phyloP scores from a whole-genome alignment of 2,888 invertebrate genomes.

The Deilephila elpenor region DNA sequence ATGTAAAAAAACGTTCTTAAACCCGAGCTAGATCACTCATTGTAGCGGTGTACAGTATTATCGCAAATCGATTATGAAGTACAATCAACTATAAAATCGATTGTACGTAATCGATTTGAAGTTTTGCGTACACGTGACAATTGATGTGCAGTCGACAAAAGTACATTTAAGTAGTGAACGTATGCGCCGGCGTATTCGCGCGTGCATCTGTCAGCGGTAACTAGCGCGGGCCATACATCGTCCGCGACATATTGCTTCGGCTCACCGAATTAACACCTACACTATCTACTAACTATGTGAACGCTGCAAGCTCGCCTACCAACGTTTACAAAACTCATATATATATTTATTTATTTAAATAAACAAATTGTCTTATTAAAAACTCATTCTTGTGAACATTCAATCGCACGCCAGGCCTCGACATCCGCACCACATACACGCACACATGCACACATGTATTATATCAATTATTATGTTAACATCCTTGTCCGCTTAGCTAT shows the following conservation, averaged over 20 bases:
- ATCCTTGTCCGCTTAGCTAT: conserved; percentile 74
- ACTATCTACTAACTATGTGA: conserved; percentile 56
- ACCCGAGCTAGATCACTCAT: not conserved
- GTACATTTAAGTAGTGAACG: conserved; percentile 49
- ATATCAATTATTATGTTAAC: conserved; percentile 69
- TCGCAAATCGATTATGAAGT: not conserved
- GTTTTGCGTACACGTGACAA: conserved; percentile 7
- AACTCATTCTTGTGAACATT: conserved; percentile 46
- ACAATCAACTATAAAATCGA: conserved; percentile 4
- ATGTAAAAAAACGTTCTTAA: not conserved
- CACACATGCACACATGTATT: conserved; percentile 52
- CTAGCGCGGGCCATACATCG: conserved; percentile 59
- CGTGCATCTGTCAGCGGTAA: conserved; percentile 58
- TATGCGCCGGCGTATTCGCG: conserved; percentile 51
- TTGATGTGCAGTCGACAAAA: conserved; percentile 25
- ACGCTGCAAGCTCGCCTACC: conserved; percentile 80
- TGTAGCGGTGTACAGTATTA: not conserved
- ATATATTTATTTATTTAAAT: conserved; percentile 51
- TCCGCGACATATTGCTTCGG: conserved; percentile 42
- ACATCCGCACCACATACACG: conserved; percentile 44
- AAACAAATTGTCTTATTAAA: conserved; percentile 60
- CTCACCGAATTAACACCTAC: conserved; percentile 51
- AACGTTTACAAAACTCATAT: conserved; percentile 56
- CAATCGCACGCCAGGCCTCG: conserved; percentile 61
- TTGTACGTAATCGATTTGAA: not conserved